These are phyloP conservation scores for Ophion ellenae DNA, from an alignment of 2,888 invertebrate genomes.

Conservation along the genomic window DNA sequence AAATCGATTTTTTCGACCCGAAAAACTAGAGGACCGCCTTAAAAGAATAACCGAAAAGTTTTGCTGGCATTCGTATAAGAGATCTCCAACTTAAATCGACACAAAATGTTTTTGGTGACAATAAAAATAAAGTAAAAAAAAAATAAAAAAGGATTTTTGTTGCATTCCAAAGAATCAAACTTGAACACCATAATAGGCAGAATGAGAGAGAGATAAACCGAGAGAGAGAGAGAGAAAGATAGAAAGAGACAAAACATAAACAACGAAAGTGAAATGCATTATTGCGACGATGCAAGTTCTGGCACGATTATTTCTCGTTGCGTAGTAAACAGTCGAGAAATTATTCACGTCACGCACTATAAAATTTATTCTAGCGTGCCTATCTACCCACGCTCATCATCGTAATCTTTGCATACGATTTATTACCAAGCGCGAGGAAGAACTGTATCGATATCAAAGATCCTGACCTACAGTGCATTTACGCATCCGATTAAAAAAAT, in stretches of 20 bases:
- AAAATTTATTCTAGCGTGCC: conserved; percentile 55
- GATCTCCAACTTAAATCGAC: no score
- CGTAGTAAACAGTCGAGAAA: conserved; percentile 47
- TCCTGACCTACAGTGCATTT: conserved; percentile 40
- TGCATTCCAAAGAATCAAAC: not conserved
- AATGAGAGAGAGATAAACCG: not conserved
- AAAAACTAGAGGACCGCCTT: no score
- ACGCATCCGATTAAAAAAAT: not conserved
- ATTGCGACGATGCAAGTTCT: conserved; percentile 42
- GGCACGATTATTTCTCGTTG: conserved; percentile 54
- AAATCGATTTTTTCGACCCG: no score
- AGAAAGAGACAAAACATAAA: conserved; percentile 6
- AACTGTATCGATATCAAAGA: conserved; percentile 22
- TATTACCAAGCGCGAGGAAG: conserved; percentile 22
- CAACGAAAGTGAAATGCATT: conserved; percentile 59
- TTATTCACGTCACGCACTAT: conserved; percentile 49
- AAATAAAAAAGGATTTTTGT: no score
- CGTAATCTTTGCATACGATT: conserved; percentile 15
- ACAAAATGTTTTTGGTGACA: not conserved
- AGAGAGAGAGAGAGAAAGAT: not conserved
- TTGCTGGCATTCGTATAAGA: no score
- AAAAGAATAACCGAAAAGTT: no score
- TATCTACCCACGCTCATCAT: conserved; percentile 45
- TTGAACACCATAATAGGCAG: not conserved
- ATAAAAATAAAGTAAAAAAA: not conserved